Conservation (phyloP, 2,888 invertebrate genomes). For the Mycalesis mineus region DNA sequence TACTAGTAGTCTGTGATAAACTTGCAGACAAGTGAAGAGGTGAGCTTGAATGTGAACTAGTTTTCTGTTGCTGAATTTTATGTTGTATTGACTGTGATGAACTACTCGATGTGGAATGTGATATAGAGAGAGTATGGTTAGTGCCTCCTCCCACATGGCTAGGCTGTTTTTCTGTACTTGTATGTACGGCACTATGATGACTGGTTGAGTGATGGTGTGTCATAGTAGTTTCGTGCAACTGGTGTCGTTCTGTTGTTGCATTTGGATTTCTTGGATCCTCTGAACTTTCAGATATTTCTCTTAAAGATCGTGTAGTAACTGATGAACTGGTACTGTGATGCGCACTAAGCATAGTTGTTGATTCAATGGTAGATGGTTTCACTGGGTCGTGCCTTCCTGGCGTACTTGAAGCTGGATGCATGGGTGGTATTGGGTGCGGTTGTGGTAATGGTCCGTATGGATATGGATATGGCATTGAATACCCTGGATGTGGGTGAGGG, state of each 20-base stretch:
- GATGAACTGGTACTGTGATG: slow-evolving; percentile 85
- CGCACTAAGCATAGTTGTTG: slow-evolving; percentile 83
- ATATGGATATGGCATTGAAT: slow-evolving; percentile 84
- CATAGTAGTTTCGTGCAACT: slow-evolving; percentile 81
- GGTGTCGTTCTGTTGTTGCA: slow-evolving; percentile 77
- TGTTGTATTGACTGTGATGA: slow-evolving; percentile 82
- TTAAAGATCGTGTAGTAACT: slow-evolving; percentile 81
- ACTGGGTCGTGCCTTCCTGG: slow-evolving; percentile 71
- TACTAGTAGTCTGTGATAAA: slow-evolving; percentile 73
- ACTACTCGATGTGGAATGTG: slow-evolving; percentile 82
- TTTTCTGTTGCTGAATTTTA: slow-evolving; percentile 76
- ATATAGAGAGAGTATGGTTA: slow-evolving; percentile 80
- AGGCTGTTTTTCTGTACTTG: slow-evolving; percentile 80
- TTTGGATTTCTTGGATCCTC: slow-evolving; percentile 71
- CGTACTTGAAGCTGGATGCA: slow-evolving; percentile 71
- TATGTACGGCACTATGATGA: slow-evolving; percentile 81
- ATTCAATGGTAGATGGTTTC: slow-evolving; percentile 78
- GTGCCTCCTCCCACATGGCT: slow-evolving; percentile 72
- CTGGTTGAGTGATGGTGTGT: slow-evolving; percentile 83
- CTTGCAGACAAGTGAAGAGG: slow-evolving; percentile 77
- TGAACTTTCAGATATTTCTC: slow-evolving; percentile 78
- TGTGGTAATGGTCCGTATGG: slow-evolving; percentile 85
- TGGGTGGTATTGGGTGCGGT: slow-evolving; percentile 85
- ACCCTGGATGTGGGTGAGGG: slow-evolving; percentile 83
- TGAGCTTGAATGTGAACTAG: slow-evolving; percentile 66